These are phyloP conservation scores for Panulirus ornatus DNA, from an alignment of 1,140 invertebrate genomes.

Conservation along the genomic window DNA sequence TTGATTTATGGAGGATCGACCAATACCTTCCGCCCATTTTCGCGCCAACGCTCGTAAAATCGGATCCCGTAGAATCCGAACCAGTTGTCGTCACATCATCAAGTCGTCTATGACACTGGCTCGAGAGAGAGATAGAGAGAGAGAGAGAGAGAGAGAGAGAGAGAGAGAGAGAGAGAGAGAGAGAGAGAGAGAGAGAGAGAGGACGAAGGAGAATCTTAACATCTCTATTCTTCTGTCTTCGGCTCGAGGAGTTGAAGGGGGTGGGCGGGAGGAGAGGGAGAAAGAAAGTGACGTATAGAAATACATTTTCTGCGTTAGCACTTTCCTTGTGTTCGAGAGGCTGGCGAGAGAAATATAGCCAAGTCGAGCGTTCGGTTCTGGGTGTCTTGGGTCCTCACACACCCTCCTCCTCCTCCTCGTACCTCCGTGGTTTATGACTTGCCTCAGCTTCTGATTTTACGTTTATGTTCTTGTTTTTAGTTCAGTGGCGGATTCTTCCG, in stretches of 20 bases:
- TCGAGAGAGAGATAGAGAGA: neutral
- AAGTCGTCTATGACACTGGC: constrained; percentile 13
- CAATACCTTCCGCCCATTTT: constrained; percentile 20
- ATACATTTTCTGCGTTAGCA: neutral
- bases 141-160: neutral
- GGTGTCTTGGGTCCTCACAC: neutral
- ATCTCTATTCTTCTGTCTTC: neutral
- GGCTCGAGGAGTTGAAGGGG: neutral
- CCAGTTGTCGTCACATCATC: constrained; percentile 31
- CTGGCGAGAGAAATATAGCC: neutral
- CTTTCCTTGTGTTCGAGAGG: neutral
- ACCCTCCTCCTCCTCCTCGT: too few relatives aligned
- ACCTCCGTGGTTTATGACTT: neutral
- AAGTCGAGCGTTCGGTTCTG: neutral
- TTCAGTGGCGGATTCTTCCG: neutral
- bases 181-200: neutral
- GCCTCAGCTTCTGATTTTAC: neutral
- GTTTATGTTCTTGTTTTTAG: neutral
- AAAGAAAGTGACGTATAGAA: constrained; percentile 3
- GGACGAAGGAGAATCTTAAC: neutral
- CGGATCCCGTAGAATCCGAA: neutral
- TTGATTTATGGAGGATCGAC: neutral
- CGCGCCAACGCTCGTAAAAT: constrained; percentile 29
- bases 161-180: neutral
- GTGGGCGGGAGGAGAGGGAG: too few relatives aligned